phyloP scores from a whole-genome alignment of 2,113 vertebrate genomes.

The Pygoscelis antarcticus region DNA sequence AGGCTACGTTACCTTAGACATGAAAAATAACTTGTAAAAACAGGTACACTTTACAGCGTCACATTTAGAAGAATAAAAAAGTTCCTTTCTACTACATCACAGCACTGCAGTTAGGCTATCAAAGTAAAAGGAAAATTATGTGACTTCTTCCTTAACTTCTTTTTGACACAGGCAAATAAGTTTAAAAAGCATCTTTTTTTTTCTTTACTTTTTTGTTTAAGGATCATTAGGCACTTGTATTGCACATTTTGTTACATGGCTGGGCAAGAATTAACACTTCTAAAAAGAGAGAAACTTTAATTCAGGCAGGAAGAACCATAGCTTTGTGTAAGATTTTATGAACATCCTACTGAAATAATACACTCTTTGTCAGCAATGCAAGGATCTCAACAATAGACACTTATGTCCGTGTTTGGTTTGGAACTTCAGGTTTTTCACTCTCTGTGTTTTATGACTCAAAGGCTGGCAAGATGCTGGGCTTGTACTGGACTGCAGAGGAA shows the following conservation, averaged over 20 bases:
- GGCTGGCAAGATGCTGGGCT: background rate
- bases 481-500: background rate
- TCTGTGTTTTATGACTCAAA: background rate
- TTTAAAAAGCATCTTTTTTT: background rate
- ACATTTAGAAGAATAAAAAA: background rate
- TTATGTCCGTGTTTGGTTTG: background rate
- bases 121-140: background rate
- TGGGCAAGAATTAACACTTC: background rate
- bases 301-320: background rate
- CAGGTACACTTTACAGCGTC: rapidly evolving
- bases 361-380: background rate
- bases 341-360: background rate
- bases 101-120: background rate
- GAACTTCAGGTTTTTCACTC: background rate
- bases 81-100: background rate
- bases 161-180: background rate
- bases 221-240: background rate
- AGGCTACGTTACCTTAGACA: background rate
- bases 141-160: background rate
- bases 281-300: background rate
- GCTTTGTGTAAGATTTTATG: background rate
- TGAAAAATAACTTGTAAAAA: background rate
- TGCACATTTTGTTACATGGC: background rate
- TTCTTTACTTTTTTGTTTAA: background rate
- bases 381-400: background rate